Evolutionary conservation across 2,113 vertebrate species (phyloP).

Genomic region (Redunca redunca): DNA sequence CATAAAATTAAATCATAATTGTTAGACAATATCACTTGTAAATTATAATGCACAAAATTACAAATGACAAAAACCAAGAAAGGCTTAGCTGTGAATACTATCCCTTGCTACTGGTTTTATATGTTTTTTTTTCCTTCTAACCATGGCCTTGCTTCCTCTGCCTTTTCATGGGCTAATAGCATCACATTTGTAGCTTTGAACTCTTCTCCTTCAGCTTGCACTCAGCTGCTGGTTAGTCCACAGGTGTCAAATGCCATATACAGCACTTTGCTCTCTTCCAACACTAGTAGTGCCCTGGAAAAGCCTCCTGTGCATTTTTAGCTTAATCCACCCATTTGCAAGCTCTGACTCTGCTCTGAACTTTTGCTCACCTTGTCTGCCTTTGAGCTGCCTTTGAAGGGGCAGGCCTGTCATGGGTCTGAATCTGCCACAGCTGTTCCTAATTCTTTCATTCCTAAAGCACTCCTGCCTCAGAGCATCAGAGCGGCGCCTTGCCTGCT

Average conservation of each 20-base stretch:
- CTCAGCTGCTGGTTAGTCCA: background rate
- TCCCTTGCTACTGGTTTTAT: background rate
- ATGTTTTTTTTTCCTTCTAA: background rate
- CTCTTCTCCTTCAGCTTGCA: background rate
- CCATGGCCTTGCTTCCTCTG: background rate
- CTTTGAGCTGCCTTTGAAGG: constrained; percentile 51
- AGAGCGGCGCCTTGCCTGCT: background rate
- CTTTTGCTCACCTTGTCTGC: constrained; percentile 34
- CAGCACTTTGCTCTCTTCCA: background rate
- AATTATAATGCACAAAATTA: background rate
- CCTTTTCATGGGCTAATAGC: background rate
- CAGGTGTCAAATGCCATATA: background rate
- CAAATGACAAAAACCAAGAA: background rate
- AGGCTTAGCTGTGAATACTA: background rate
- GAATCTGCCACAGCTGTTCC: constrained; percentile 53
- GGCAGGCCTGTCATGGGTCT: background rate
- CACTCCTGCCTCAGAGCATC: background rate
- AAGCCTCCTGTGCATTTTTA: background rate
- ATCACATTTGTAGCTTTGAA: background rate
- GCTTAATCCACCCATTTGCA: constrained; percentile 23
- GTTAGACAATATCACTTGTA: background rate
- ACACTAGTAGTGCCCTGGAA: background rate
- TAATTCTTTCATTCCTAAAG: constrained; percentile 36
- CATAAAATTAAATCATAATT: background rate
- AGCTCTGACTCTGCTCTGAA: constrained; percentile 30